These are phyloP conservation scores for Procavia capensis DNA, from an alignment of 2,113 vertebrate genomes.

Conservation along the genomic window DNA sequence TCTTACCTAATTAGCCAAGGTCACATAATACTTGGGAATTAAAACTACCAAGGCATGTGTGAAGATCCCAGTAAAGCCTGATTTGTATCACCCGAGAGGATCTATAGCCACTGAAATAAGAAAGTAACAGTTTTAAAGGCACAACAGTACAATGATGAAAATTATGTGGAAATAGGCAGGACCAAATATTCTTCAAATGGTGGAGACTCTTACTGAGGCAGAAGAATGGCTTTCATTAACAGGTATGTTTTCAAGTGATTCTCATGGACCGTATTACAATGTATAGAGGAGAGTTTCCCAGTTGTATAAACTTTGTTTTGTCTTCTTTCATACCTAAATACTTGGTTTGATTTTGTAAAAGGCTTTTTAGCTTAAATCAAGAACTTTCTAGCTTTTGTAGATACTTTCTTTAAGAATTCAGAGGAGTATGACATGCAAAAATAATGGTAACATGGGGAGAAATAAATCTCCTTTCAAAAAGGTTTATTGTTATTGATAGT, in stretches of 20 bases:
- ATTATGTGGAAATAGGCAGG: slow-evolving; percentile 63
- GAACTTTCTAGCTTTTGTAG: not conserved
- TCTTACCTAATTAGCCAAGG: slow-evolving; percentile 59
- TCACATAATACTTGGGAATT: slow-evolving; percentile 54
- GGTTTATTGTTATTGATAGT: not conserved
- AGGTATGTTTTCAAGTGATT: slow-evolving; percentile 65
- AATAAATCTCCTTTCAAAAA: not conserved
- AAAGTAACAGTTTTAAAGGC: slow-evolving; percentile 46
- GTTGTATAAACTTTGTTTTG: slow-evolving; percentile 75
- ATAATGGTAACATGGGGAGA: slow-evolving; percentile 1
- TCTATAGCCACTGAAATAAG: slow-evolving; percentile 52
- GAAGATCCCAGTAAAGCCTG: slow-evolving; percentile 36
- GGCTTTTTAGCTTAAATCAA: slow-evolving; percentile 29
- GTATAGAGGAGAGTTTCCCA: slow-evolving; percentile 67
- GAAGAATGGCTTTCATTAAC: slow-evolving; percentile 43
- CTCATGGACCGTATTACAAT: slow-evolving; percentile 3
- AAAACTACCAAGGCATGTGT: slow-evolving; percentile 40
- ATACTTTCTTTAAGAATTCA: slow-evolving; percentile 35
- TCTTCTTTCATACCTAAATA: slow-evolving; percentile 48
- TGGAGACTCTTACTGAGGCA: slow-evolving; percentile 61
- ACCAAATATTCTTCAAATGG: slow-evolving; percentile 62
- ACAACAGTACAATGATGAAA: slow-evolving; percentile 36
- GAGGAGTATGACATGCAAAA: slow-evolving; percentile 35
- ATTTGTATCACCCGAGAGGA: slow-evolving; percentile 51
- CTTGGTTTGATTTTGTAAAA: slow-evolving; percentile 62